Conservation (phyloP, 2,113 vertebrate genomes). For the Morone chrysops region DNA sequence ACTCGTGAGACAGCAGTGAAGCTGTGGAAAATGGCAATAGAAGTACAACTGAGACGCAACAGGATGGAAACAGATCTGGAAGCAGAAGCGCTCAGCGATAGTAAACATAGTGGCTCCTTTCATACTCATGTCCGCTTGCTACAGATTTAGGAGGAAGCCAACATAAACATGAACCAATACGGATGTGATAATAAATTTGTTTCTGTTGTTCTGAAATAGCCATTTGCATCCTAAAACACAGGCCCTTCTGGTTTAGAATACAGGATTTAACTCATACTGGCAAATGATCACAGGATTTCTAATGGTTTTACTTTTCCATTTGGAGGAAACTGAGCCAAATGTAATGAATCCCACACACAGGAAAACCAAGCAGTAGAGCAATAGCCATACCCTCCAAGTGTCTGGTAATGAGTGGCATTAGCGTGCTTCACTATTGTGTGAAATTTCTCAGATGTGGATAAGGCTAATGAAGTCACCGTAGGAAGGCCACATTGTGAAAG, state of each 20-base stretch:
- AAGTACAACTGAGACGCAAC: constrained; percentile 63
- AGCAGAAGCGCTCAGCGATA: constrained; percentile 59
- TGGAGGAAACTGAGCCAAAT: constrained; percentile 47
- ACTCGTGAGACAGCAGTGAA: constrained; percentile 57
- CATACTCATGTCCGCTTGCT: constrained; percentile 40
- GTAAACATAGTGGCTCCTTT: constrained; percentile 72
- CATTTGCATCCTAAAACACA: constrained; percentile 51
- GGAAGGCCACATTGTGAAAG: not conserved
- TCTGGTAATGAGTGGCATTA: constrained; percentile 56
- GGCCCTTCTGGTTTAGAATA: constrained; percentile 32
- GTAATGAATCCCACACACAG: constrained; percentile 71
- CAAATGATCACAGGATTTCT: constrained; percentile 58
- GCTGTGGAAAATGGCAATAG: constrained; percentile 80
- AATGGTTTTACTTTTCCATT: constrained; percentile 67
- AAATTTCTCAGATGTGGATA: constrained; percentile 30
- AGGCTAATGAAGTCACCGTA: constrained; percentile 11
- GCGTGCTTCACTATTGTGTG: constrained; percentile 35
- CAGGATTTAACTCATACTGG: constrained; percentile 57
- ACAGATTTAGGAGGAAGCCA: constrained; percentile 43
- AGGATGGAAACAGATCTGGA: constrained; percentile 81
- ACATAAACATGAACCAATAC: constrained; percentile 44
- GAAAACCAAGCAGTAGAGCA: constrained; percentile 57
- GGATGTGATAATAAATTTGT: constrained; percentile 58
- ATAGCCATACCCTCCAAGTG: constrained; percentile 41
- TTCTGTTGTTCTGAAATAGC: constrained; percentile 49